phyloP scores from a whole-genome alignment of 2,113 vertebrate species.

The Athene noctua region DNA sequence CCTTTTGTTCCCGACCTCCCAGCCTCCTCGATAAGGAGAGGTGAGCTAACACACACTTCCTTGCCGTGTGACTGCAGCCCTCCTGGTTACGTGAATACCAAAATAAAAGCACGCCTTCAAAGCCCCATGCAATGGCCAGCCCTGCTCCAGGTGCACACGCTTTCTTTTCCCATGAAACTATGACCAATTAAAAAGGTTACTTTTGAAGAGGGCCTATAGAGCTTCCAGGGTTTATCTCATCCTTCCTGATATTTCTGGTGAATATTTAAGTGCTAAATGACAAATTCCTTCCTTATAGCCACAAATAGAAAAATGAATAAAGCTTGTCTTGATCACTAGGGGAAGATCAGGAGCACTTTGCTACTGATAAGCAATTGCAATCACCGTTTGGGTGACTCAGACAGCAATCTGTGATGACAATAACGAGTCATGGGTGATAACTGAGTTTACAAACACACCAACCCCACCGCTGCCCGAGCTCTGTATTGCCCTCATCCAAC shows the following conservation, averaged over 20 bases:
- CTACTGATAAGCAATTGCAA: neutral
- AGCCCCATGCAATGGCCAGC: neutral
- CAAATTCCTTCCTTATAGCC: neutral
- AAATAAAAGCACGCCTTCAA: neutral
- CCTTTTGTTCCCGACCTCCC: constrained; percentile 64
- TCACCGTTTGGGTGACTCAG: neutral
- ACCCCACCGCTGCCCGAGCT: neutral
- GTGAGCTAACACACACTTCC: neutral
- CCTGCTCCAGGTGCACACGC: neutral
- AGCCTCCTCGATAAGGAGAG: constrained; percentile 17
- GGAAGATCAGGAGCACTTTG: neutral
- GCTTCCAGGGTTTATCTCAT: neutral
- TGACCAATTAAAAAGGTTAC: neutral
- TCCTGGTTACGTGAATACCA: neutral
- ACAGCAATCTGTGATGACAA: neutral
- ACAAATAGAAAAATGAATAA: neutral
- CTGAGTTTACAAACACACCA: neutral
- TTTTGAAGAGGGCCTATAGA: neutral
- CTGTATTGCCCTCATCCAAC: neutral
- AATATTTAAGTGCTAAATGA: constrained; percentile 9
- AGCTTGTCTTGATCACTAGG: neutral
- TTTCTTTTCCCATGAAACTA: neutral
- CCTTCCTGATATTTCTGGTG: neutral
- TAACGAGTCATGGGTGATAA: fast-evolving
- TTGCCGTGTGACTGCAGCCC: neutral